Conservation (phyloP, 2,888 invertebrate species). For the Stictocephala bisonia region DNA sequence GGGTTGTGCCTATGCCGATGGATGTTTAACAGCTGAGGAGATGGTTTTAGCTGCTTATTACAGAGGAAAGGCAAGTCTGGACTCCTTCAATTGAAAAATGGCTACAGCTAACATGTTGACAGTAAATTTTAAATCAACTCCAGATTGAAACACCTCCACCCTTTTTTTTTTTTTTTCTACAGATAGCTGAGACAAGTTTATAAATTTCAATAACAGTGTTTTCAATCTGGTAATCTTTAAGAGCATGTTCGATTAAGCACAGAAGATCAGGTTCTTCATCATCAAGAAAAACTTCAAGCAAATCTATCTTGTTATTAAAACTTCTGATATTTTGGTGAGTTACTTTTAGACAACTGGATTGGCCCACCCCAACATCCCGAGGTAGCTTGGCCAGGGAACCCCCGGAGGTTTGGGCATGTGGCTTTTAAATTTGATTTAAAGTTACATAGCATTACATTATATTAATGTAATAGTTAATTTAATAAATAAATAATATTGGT, state of each 20-base stretch:
- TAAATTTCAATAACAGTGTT: background rate
- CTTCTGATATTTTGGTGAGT: background rate
- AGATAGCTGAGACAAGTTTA: background rate
- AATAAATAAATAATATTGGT: too few species aligned
- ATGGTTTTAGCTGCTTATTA: slow-evolving; percentile 72
- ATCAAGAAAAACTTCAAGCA: background rate
- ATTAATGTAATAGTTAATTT: too few species aligned
- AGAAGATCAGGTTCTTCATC: background rate
- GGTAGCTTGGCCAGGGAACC: too few species aligned
- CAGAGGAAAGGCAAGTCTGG: slow-evolving; percentile 66
- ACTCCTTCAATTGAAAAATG: slow-evolving; percentile 57
- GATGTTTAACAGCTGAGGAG: slow-evolving; percentile 71
- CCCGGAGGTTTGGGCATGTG: too few species aligned
- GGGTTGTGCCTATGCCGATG: slow-evolving; percentile 75
- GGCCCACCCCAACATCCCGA: too few species aligned
- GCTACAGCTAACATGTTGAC: background rate
- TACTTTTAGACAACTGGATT: background rate
- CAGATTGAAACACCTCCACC: background rate
- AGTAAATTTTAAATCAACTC: background rate
- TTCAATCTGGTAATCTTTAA: background rate
- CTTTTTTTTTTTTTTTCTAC: background rate
- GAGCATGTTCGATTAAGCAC: background rate
- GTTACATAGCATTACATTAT: too few species aligned
- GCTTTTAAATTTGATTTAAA: too few species aligned
- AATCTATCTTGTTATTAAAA: background rate